These are phyloP conservation scores for Cryptomyrus ogoouensis DNA, from an alignment of 2,113 vertebrate genomes.

Conservation along the genomic window DNA sequence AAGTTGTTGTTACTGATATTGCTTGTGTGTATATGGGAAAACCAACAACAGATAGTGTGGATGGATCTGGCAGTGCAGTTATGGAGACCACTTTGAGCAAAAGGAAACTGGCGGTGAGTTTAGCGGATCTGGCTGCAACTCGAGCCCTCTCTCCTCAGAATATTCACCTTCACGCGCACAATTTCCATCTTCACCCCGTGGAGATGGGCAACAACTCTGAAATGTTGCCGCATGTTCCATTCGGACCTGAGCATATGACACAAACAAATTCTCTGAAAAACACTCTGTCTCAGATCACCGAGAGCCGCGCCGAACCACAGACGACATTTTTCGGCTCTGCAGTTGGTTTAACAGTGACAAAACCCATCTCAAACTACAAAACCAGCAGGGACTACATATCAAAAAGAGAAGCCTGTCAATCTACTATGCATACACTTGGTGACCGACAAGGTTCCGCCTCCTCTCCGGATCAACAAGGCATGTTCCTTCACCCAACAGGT, in stretches of 20 bases:
- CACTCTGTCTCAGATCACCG: conserved; percentile 71
- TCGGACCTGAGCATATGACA: conserved; percentile 89
- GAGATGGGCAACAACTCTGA: conserved; percentile 82
- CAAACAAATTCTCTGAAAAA: conserved; percentile 78
- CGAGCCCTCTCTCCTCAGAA: conserved; percentile 82
- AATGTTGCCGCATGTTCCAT: conserved; percentile 73
- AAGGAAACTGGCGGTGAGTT: conserved; percentile 85
- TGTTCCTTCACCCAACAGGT: conserved; percentile 88
- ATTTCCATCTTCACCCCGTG: conserved; percentile 82
- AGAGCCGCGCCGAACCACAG: conserved; percentile 66
- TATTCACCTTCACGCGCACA: conserved; percentile 85
- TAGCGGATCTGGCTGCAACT: conserved; percentile 90
- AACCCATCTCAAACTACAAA: conserved; percentile 76
- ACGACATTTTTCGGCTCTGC: conserved; percentile 64
- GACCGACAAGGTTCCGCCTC: conserved; percentile 76
- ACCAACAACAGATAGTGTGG: conserved; percentile 66
- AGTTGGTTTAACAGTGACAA: conserved; percentile 77
- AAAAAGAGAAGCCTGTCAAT: conserved; percentile 85
- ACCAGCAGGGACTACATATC: conserved; percentile 85
- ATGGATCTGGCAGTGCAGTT: conserved; percentile 75
- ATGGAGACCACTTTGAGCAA: conserved; percentile 93
- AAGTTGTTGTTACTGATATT: conserved; percentile 68
- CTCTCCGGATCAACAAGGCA: conserved; percentile 83
- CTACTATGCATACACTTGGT: conserved; percentile 82
- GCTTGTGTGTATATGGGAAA: conserved; percentile 67